Evolutionary conservation across 2,888 invertebrate genomes (phyloP).

Genomic region (Venusia cambrica): DNA sequence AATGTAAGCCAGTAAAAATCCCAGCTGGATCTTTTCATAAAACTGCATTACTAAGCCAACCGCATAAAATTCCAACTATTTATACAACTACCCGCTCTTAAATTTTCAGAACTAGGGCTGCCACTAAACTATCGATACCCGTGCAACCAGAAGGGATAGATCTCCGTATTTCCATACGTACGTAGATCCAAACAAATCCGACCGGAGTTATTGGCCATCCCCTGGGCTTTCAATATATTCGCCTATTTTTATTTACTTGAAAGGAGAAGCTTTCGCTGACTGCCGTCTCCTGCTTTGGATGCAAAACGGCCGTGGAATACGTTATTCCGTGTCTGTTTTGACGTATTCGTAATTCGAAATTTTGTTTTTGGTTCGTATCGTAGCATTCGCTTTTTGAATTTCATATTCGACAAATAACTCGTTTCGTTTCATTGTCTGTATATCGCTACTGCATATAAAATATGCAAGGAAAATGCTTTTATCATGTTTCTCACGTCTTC

Average conservation of each 20-base stretch:
- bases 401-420: constrained; percentile 23
- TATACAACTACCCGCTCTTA: constrained; percentile 16
- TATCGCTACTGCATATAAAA: neutral
- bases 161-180: constrained; percentile 64
- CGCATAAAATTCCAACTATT: constrained; percentile 11
- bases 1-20: too few relatives aligned
- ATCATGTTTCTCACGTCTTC: neutral
- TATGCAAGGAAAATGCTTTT: neutral
- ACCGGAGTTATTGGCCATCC: constrained; percentile 71
- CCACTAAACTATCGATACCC: constrained; percentile 46
- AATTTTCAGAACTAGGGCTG: constrained; percentile 33
- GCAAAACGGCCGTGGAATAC: constrained; percentile 58
- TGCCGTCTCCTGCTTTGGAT: constrained; percentile 45
- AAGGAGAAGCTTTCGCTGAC: constrained; percentile 49
- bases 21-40: constrained; percentile 1
- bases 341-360: constrained; percentile 29
- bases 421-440: constrained; percentile 16
- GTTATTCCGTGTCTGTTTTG: constrained; percentile 48
- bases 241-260: constrained; percentile 70
- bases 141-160: constrained; percentile 36
- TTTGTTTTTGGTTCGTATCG: constrained; percentile 23
- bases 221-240: constrained; percentile 69
- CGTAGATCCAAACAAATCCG: constrained; percentile 64
- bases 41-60: constrained; percentile 20
- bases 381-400: constrained; percentile 8